Conservation (phyloP, 2,888 invertebrate species). For the Drosophila atripex region DNA sequence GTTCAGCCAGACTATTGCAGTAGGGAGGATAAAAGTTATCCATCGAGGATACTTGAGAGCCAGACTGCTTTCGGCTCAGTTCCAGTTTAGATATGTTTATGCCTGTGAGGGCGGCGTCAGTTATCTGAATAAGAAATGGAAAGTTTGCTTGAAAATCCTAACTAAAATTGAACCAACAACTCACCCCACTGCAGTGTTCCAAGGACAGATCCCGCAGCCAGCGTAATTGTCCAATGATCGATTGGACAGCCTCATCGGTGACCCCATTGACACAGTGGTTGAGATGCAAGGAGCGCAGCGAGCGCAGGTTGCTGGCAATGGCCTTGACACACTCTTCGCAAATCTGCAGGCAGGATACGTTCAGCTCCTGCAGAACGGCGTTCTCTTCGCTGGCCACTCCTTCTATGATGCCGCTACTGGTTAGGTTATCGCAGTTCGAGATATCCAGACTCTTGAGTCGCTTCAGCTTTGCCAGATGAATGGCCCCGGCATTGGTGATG, state of each 20-base stretch:
- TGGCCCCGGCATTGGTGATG: constrained; percentile 87
- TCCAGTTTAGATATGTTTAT: constrained; percentile 82
- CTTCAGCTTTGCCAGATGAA: constrained; percentile 85
- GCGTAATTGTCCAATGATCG: constrained; percentile 87
- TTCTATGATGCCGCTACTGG: constrained; percentile 86
- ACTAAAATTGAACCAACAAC: constrained; percentile 6
- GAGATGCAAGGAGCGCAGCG: constrained; percentile 86
- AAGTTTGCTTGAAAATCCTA: not conserved
- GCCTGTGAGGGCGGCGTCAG: constrained; percentile 89
- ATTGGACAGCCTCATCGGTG: constrained; percentile 88
- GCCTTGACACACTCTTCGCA: constrained; percentile 87
- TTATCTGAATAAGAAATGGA: constrained; percentile 76
- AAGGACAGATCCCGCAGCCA: constrained; percentile 86
- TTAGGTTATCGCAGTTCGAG: constrained; percentile 88
- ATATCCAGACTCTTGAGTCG: constrained; percentile 87
- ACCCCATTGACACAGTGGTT: constrained; percentile 89
- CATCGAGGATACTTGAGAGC: constrained; percentile 49
- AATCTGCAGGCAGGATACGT: constrained; percentile 86
- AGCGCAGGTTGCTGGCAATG: constrained; percentile 86
- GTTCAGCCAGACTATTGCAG: constrained; percentile 46
- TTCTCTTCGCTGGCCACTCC: constrained; percentile 86
- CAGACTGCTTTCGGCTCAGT: constrained; percentile 39
- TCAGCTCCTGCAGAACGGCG: constrained; percentile 85
- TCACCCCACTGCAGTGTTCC: constrained; percentile 86
- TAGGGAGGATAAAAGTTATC: constrained; percentile 69